phyloP scores from a whole-genome alignment of 2,113 vertebrate species.

The Pomatorhinus ruficollis region DNA sequence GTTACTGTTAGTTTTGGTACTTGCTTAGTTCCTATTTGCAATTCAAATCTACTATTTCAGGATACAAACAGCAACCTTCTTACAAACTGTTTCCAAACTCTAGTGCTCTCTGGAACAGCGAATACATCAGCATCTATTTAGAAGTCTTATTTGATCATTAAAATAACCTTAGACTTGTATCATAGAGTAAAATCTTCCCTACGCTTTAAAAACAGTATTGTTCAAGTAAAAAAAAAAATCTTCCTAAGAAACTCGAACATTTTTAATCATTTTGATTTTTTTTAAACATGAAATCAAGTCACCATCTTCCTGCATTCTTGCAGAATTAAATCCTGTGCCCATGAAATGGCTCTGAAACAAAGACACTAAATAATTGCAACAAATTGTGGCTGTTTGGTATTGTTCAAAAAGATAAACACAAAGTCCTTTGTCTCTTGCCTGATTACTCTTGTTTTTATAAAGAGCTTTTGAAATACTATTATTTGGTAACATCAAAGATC shows the following conservation, averaged over 20 bases:
- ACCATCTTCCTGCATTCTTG: not conserved
- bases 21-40: not conserved
- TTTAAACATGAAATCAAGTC: not conserved
- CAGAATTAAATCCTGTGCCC: not conserved
- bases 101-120: not conserved
- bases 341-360: not conserved
- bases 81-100: not conserved
- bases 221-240: not conserved
- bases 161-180: not conserved
- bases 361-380: constrained; percentile 23
- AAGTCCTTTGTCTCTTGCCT: constrained; percentile 20
- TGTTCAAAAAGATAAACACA: constrained; percentile 39
- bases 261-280: not conserved
- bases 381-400: constrained; percentile 1
- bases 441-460: constrained; percentile 7
- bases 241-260: not conserved
- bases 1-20: not conserved
- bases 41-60: not conserved
- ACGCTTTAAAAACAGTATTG: not conserved
- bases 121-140: not conserved
- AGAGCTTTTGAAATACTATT: constrained; percentile 6
- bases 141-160: not conserved
- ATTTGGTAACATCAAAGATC: not conserved
- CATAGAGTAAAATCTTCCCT: not conserved
- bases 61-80: not conserved